phyloP scores from a whole-genome alignment of 2,888 invertebrate species.

The Heliconius ismenius region DNA sequence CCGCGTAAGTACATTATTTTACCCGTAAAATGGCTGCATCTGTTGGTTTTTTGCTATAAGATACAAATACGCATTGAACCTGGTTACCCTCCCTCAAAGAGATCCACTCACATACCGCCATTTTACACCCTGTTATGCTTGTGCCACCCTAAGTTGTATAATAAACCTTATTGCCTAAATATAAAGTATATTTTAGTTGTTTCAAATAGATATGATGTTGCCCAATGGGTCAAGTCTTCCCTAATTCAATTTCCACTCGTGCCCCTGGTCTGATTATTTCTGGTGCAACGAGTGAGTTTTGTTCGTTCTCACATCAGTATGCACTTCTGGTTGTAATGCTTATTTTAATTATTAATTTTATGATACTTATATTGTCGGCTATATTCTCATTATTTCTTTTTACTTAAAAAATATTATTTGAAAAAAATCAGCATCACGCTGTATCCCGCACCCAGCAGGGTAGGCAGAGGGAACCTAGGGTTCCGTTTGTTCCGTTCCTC shows the following conservation, averaged over 20 bases:
- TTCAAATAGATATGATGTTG: slow-evolving; percentile 39
- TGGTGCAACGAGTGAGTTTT: slow-evolving; percentile 65
- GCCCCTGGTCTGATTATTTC: slow-evolving; percentile 73
- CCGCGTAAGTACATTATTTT: slow-evolving; percentile 79
- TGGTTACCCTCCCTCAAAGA: slow-evolving; percentile 58
- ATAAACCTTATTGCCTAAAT: slow-evolving; percentile 31
- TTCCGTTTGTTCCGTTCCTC: too few species aligned
- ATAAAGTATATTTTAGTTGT: slow-evolving; percentile 34
- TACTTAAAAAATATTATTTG: too few species aligned
- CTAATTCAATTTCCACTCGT: slow-evolving; percentile 78
- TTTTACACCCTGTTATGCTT: slow-evolving; percentile 37
- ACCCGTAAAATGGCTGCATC: slow-evolving; percentile 81
- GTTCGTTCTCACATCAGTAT: slow-evolving; percentile 52
- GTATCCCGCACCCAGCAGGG: too few species aligned
- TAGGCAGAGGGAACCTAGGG: too few species aligned
- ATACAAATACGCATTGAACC: slow-evolving; percentile 78
- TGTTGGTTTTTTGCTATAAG: slow-evolving; percentile 80
- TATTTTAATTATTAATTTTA: background rate
- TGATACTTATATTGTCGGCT: background rate
- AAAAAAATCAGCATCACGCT: too few species aligned
- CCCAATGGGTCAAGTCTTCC: slow-evolving; percentile 70
- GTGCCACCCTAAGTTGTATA: slow-evolving; percentile 16
- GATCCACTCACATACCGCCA: slow-evolving; percentile 23
- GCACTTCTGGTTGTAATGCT: slow-evolving; percentile 43
- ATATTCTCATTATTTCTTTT: too few species aligned